Conservation (phyloP, 2,113 vertebrate genomes). For the Hemiprocne comata region DNA sequence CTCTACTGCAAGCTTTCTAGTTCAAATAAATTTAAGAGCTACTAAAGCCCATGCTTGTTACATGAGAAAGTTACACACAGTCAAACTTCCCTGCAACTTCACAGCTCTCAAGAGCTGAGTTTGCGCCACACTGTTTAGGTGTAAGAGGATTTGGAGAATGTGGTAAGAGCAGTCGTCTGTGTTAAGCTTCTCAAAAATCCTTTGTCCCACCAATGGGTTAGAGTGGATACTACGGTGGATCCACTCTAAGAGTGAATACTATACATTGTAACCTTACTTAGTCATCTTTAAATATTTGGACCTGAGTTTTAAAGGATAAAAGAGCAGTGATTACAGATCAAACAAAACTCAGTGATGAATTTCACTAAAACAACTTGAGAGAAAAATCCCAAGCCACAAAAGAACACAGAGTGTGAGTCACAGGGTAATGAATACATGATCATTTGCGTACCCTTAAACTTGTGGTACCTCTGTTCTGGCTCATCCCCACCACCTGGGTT, state of each 20-base stretch:
- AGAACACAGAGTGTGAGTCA: not conserved
- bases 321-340: not conserved
- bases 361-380: not conserved
- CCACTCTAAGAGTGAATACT: not conserved
- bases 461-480: not conserved
- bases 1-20: not conserved
- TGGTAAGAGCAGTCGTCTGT: not conserved
- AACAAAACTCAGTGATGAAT: not conserved
- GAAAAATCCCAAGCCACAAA: not conserved
- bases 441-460: not conserved
- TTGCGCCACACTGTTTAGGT: not conserved
- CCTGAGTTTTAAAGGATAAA: not conserved
- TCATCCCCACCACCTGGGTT: fast-evolving
- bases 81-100: not conserved
- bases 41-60: not conserved
- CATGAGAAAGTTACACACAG: not conserved
- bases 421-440: fast-evolving
- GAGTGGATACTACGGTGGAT: not conserved
- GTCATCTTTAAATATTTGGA: not conserved
- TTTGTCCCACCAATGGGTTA: not conserved
- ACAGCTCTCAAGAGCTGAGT: not conserved
- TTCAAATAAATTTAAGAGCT: not conserved
- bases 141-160: not conserved
- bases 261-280: not conserved
- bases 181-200: not conserved